phyloP scores from a whole-genome alignment of 2,113 vertebrate genomes.

The Rhinopithecus roxellana region DNA sequence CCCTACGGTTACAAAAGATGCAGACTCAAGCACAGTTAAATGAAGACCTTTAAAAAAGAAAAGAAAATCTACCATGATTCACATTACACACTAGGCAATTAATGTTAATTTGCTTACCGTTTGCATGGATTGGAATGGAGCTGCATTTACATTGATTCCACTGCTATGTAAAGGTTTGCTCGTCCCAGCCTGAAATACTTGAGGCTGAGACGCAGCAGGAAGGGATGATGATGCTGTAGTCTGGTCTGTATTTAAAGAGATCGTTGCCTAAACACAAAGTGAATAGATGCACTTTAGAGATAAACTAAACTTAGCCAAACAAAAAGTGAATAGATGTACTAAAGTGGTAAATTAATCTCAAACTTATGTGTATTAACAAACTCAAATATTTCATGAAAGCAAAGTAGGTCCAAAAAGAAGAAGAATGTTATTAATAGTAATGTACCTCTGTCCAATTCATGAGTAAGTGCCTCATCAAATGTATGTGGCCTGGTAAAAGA shows the following conservation, averaged over 20 bases:
- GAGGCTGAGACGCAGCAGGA: slow-evolving; percentile 93
- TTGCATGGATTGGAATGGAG: slow-evolving; percentile 99
- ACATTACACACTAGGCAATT: neutral
- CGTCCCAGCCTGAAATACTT: slow-evolving; percentile 94
- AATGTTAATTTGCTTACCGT: slow-evolving; percentile 88
- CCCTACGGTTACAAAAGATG: neutral
- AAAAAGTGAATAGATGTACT: slow-evolving; percentile 44
- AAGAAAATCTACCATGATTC: neutral
- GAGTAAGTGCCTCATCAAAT: neutral
- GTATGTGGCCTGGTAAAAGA: neutral
- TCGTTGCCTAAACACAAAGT: slow-evolving; percentile 86
- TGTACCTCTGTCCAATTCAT: neutral
- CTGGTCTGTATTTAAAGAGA: slow-evolving; percentile 94
- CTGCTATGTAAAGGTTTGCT: slow-evolving; percentile 95
- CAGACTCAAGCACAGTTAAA: neutral
- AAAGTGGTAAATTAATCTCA: slow-evolving; percentile 49
- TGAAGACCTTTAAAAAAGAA: neutral
- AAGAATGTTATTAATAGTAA: neutral
- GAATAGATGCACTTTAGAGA: slow-evolving; percentile 55
- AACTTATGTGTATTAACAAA: neutral
- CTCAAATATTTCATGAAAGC: slow-evolving; percentile 10
- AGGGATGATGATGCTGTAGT: slow-evolving; percentile 90
- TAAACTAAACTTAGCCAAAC: slow-evolving; percentile 38
- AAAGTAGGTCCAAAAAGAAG: neutral
- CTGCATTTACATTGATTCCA: slow-evolving; percentile 98